Percentiles rank a stretch among this genome's conserved stretches.
Evolutionary conservation across 2,113 vertebrate genomes (phyloP).

Genomic region (Falco punctatus): DNA sequence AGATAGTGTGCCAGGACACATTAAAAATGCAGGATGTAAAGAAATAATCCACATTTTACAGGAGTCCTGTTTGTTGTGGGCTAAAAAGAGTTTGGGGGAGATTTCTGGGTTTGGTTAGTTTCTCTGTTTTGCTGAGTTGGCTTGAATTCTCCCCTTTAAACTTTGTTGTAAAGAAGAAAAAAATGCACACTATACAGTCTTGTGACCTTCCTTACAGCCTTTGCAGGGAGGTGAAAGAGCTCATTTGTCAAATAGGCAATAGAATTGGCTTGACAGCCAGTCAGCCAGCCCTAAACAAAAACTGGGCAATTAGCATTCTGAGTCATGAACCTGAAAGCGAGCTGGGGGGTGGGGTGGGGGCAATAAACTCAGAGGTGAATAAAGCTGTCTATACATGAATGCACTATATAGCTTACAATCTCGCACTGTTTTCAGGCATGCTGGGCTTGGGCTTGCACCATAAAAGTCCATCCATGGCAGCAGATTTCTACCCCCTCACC

Average conservation of each 20-base stretch:
- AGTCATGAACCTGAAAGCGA: conserved; percentile 25
- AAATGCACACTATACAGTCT: neutral
- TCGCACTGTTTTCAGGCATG: neutral
- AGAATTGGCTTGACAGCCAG: conserved; percentile 54
- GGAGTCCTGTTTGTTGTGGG: neutral
- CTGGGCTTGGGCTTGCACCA: neutral
- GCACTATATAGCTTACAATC: neutral
- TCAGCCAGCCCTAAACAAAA: conserved; percentile 37
- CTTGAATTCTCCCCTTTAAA: conserved; percentile 13
- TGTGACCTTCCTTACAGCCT: neutral
- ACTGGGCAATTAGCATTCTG: conserved; percentile 54
- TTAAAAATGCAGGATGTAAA: neutral
- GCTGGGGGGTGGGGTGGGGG: neutral
- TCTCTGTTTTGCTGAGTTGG: neutral
- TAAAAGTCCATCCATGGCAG: neutral
- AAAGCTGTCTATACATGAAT: conserved; percentile 24
- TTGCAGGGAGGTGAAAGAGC: conserved; percentile 25
- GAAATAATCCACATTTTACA: neutral
- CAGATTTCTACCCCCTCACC: neutral
- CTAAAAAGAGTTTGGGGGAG: neutral
- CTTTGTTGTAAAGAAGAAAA: neutral
- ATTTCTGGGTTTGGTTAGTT: neutral
- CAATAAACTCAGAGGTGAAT: neutral
- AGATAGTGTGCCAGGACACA: neutral
- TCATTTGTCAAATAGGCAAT: conserved; percentile 47